Base-by-base conservation (phyloP, 1,140 invertebrate species). In the Pomacea maculata region DNA sequence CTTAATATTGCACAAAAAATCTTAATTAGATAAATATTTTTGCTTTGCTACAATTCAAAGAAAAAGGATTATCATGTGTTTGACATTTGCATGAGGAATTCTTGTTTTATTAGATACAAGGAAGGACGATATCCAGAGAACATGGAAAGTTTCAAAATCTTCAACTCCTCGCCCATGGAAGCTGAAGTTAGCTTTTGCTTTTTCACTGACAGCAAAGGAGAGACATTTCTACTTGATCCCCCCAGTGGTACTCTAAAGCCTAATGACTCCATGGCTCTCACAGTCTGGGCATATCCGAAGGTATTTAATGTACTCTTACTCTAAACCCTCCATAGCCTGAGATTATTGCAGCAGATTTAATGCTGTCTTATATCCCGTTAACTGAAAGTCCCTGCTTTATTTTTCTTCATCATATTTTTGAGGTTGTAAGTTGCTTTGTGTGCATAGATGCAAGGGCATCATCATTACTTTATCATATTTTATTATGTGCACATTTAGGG, bases 181-280 rank as follows among this genome's bases (percentile, higher is more conserved):
- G 88, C 90, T 21, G 91, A 91, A 75, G 86, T 92, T 68, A 91
- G 86, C 64, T 92, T 92, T 86, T 91, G 90, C 82, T 92, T 90
- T 82, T 84, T 90, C 0, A 84, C 90, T 77, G 92, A 92, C 84
- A 90, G 87, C 76, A 92, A 91, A 79, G 88, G 83, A 17, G 91
- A 91, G n/a, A 91, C 89, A 21, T 92, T 89, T 82, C 80, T 91
- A 19, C 86, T 92, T 11, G 90, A 92, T 64, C 92, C 92, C n/a
- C 87, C 89, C 3, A 87, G 70, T 67, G 90, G 92, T 89, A 78
- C 85, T 25, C 85, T 92, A 12, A 89, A 91, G 80, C 87, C 90
- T 54, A 87, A 87, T 57, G 89, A 92, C 75, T 84, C 83, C 0
- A 80, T 86, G 68, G 81, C 81, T 25, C 84, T 92, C 45, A 88